phyloP scores from a whole-genome alignment of 2,797 vertebrate genomes.

The Mormyrops boulengeri region DNA sequence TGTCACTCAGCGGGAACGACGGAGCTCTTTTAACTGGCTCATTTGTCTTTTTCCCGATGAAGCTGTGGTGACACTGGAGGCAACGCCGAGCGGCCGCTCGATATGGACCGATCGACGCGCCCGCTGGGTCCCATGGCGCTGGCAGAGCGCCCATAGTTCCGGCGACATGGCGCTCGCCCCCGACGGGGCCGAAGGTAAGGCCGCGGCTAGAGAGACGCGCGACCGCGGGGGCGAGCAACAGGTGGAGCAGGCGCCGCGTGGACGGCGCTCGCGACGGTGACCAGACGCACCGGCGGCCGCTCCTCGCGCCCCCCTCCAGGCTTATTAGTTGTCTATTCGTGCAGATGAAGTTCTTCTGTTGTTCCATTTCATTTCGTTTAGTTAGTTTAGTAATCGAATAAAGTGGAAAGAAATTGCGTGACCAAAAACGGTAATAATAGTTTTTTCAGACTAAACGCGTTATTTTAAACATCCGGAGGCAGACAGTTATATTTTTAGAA shows the following conservation, averaged over 20 bases:
- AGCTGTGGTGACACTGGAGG: slow-evolving; percentile 38
- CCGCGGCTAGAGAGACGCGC: slow-evolving; percentile 8
- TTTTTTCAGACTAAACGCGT: not conserved
- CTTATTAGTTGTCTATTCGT: not conserved
- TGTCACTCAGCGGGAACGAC: not conserved
- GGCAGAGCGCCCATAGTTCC: slow-evolving; percentile 59
- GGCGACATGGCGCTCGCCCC: slow-evolving; percentile 53
- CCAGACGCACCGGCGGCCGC: not conserved
- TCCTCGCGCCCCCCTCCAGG: not conserved
- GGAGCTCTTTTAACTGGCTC: slow-evolving; percentile 15
- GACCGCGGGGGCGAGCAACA: slow-evolving; percentile 37
- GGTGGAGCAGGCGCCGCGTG: not conserved
- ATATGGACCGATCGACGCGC: slow-evolving; percentile 43
- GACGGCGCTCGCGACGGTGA: not conserved
- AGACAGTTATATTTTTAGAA: not conserved
- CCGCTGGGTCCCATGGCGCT: slow-evolving; percentile 24
- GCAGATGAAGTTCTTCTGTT: not conserved
- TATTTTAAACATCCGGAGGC: not conserved
- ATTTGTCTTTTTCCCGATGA: slow-evolving; percentile 6
- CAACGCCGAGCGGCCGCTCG: slow-evolving; percentile 34
- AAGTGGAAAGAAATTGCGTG: not conserved
- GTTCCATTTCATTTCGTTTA: not conserved
- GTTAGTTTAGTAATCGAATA: not conserved
- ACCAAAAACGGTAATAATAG: not conserved
- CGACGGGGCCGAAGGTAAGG: slow-evolving; percentile 33